Evolutionary conservation across 2,113 vertebrate species (phyloP).

Genomic region (Hypomesus transpacificus): DNA sequence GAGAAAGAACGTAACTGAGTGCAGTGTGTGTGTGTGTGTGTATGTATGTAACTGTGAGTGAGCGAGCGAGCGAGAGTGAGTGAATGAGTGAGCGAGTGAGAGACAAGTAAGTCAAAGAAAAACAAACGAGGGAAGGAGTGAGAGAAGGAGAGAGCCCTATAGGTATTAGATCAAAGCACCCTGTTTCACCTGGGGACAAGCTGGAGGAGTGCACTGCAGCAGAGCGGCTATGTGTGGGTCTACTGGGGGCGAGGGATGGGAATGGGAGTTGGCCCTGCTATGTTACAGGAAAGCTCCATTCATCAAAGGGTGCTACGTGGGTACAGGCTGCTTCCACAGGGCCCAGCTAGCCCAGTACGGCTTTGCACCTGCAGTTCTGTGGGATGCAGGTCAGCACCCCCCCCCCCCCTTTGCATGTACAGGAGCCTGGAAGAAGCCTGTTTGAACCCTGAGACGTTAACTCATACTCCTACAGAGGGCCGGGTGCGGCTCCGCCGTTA

Average conservation of each 20-base stretch:
- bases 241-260: neutral
- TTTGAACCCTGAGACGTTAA: too few species aligned
- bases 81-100: conserved; percentile 48
- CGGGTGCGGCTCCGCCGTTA: too few species aligned
- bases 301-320: too few species aligned
- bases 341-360: too few species aligned
- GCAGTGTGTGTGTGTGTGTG: conserved; percentile 33
- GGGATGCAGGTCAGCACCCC: too few species aligned
- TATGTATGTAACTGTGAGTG: conserved; percentile 21
- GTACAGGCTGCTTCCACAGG: too few species aligned
- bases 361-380: too few species aligned
- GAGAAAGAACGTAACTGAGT: conserved; percentile 50
- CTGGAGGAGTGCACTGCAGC: conserved; percentile 27
- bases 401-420: too few species aligned
- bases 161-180: conserved; percentile 43
- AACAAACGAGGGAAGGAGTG: conserved; percentile 20
- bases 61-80: conserved; percentile 50
- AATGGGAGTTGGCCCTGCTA: too few species aligned
- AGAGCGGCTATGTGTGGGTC: conserved; percentile 30
- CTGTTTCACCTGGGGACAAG: conserved; percentile 8
- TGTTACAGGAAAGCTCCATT: too few species aligned
- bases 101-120: conserved; percentile 52
- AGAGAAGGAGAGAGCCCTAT: conserved; percentile 24
- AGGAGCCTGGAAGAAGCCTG: too few species aligned
- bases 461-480: too few species aligned